Evolutionary conservation across 2,888 invertebrate species (phyloP), one percentile per base, ranked within the genome.

Genomic region (Meganola albula): DNA sequence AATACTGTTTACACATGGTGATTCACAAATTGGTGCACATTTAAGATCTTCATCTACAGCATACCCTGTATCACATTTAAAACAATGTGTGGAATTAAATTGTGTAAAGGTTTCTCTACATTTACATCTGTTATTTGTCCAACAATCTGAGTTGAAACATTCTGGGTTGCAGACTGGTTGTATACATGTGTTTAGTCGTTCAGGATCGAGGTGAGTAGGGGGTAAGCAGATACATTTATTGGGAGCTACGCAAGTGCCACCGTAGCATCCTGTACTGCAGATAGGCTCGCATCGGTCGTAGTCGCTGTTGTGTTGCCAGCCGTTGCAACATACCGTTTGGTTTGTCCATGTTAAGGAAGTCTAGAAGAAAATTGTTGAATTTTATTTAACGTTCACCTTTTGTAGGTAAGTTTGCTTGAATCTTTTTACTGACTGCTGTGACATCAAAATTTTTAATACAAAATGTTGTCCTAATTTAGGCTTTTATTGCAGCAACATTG

Each of bases 191-290:
- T 77, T 76, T n/a, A 50, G 53, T 24, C 60, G 59, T 2, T 56
- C 56, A 0, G 65, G 65, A 34, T 80, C 63, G 10, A 74, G 63
- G 39, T 54, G 44, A 1, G 63, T 26, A 0, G 82, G 82, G 0
- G 72, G 42, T 3, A 68, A 58, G 38, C 85, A 84, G 4, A 54
- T 48, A 49, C 85, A 85, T 8, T 44, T 44, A 12, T 80, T 70
- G 1, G 84, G 85, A 1, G 64, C 65, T 2, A 68, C 48, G 47
- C 87, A 86, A 3, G 63, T 66, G 1, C 89, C 89, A 24, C 70
- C 63, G 2, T 39, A 47, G 49, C 89, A 89, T 1, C 79, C 80
- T 0, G 77, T 79, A 36, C 74, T 75, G 54, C 89, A 89, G 1
- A 74, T 62, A 0, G 89, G 86, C 1, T 63, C 53, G 44, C 89